phyloP scores from a whole-genome alignment of 2,797 vertebrate species.

The Ctenosaura bakeri region DNA sequence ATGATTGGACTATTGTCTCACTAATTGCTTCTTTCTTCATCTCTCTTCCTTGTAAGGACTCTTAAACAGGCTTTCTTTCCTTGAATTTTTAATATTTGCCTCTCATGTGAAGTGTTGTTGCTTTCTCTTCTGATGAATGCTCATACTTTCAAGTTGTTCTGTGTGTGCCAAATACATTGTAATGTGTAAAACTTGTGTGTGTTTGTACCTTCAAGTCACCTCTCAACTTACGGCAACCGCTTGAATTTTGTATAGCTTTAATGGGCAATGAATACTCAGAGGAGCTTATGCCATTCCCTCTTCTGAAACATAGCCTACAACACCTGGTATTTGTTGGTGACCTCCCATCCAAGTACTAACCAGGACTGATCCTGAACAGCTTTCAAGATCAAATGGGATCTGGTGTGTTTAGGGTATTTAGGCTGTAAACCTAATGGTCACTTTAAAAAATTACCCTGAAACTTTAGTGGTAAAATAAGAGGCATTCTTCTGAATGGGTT shows the following conservation, averaged over 20 bases:
- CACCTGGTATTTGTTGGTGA: too few species aligned
- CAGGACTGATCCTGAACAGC: too few species aligned
- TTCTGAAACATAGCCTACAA: too few species aligned
- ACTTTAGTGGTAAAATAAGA: neutral
- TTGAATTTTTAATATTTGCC: slow-evolving; percentile 13
- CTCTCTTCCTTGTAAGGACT: neutral
- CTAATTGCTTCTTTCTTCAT: slow-evolving; percentile 10
- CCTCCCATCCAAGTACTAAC: too few species aligned
- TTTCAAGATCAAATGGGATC: too few species aligned
- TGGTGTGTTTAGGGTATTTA: too few species aligned
- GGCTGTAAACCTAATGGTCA: neutral
- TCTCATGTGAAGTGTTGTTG: slow-evolving; percentile 7
- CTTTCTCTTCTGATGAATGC: neutral
- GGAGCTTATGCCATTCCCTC: too few species aligned
- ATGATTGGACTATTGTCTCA: neutral
- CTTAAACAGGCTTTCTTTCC: slow-evolving; percentile 27
- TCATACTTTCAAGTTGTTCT: neutral
- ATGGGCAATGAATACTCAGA: too few species aligned
- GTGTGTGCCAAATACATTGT: neutral
- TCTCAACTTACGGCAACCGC: too few species aligned
- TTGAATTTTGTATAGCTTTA: too few species aligned
- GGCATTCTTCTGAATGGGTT: neutral
- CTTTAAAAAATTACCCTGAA: neutral
- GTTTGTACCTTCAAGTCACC: too few species aligned
- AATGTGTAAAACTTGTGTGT: slow-evolving; percentile 10